Conservation (phyloP, 2,113 vertebrate species). For the Myxocyprinus asiaticus region DNA sequence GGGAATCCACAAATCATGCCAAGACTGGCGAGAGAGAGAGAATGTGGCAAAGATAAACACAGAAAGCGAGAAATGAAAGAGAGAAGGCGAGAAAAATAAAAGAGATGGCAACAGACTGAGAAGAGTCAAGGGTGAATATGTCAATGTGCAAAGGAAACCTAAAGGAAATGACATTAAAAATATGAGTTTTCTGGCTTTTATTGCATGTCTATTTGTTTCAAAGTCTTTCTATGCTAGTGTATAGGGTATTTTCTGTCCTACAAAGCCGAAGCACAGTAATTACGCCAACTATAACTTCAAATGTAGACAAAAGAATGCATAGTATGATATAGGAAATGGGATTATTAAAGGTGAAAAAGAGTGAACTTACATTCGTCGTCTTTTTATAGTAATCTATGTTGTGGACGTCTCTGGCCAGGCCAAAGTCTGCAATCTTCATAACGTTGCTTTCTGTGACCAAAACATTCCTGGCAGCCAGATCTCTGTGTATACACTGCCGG, state of each 20-base stretch:
- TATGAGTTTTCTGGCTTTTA: no score
- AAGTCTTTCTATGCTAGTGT: no score
- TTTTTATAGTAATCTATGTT: slow-evolving; percentile 99
- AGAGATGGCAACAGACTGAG: slow-evolving; percentile 29
- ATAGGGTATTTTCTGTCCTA: no score
- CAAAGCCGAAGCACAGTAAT: no score
- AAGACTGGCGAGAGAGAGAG: slow-evolving; percentile 52
- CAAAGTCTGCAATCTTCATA: slow-evolving; percentile 99
- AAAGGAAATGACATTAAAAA: no score
- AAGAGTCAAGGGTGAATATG: slow-evolving; percentile 5
- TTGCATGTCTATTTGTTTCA: no score
- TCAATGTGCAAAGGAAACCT: no score
- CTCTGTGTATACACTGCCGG: slow-evolving; percentile 93
- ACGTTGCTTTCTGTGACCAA: slow-evolving; percentile 97
- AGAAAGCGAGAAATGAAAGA: not conserved
- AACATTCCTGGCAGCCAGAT: slow-evolving; percentile 95
- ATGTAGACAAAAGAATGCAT: no score
- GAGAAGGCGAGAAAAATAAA: not conserved
- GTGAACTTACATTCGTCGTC: slow-evolving; percentile 93
- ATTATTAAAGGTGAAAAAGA: not conserved
- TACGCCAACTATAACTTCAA: no score
- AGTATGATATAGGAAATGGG: no score
- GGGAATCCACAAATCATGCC: slow-evolving; percentile 74
- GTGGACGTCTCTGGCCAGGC: slow-evolving; percentile 97
- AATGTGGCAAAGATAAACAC: not conserved